Evolutionary conservation across 2,797 vertebrate genomes (phyloP).

Genomic region (Arrhamphus sclerolepis): DNA sequence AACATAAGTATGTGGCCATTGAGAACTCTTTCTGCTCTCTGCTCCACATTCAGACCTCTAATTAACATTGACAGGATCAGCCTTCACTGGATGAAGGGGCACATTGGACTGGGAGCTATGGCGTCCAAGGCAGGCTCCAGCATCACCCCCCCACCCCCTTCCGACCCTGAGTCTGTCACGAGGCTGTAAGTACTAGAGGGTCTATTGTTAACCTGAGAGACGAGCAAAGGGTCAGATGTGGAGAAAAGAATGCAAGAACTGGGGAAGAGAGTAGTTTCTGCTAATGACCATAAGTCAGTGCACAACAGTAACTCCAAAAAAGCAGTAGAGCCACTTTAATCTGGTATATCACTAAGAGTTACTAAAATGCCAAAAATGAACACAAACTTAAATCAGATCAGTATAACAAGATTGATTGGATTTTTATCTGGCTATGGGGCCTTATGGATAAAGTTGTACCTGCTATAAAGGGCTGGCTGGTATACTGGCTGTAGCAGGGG

Average conservation of each 20-base stretch:
- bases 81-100: constrained; percentile 53
- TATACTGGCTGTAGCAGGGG: constrained; percentile 88
- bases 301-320: constrained; percentile 53
- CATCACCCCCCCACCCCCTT: constrained; percentile 34
- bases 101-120: constrained; percentile 45
- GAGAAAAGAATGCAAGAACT: constrained; percentile 46
- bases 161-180: constrained; percentile 64
- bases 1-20: constrained; percentile 43
- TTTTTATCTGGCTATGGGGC: constrained; percentile 22
- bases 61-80: constrained; percentile 73
- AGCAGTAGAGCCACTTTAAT: constrained; percentile 31
- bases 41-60: constrained; percentile 74
- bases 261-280: constrained; percentile 42
- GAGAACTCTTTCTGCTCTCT: constrained; percentile 38
- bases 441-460: constrained; percentile 76
- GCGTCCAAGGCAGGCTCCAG: constrained; percentile 39
- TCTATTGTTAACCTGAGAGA: constrained; percentile 74
- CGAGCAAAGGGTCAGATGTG: constrained; percentile 52
- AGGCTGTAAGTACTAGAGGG: constrained; percentile 61
- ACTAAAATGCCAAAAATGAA: constrained; percentile 9
- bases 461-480: constrained; percentile 91
- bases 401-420: constrained; percentile 26
- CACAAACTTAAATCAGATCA: constrained; percentile 32
- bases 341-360: constrained; percentile 11
- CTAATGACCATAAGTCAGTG: constrained; percentile 74